A percentile compares a stretch with the other conserved stretches of the same genome.
phyloP scores from a whole-genome alignment of 2,113 vertebrate species.

The Oryctolagus cuniculus region mOryCun1.1 NC_091432.1:51660501-51661000 shows the following conservation, averaged over 20 bases:
- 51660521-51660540: slow-evolving; percentile 23
- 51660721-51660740: neutral
- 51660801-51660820: slow-evolving; percentile 53
- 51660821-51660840: neutral
- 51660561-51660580: slow-evolving; percentile 38
- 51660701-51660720: neutral
- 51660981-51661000: neutral
- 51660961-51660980: neutral
- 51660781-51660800: slow-evolving; percentile 14
- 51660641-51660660: neutral
- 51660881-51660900: neutral
- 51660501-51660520: slow-evolving; percentile 55
- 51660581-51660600: neutral
- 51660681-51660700: neutral
- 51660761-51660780: slow-evolving; percentile 11
- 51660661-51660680: slow-evolving; percentile 2
- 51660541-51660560: slow-evolving; percentile 29
- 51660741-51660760: neutral
- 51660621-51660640: neutral
- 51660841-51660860: neutral
- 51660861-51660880: neutral
- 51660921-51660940: neutral
- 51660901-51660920: neutral
- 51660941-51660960: neutral
- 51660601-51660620: neutral